Conservation (phyloP, 2,113 vertebrate species). For the Centropristis striata region DNA sequence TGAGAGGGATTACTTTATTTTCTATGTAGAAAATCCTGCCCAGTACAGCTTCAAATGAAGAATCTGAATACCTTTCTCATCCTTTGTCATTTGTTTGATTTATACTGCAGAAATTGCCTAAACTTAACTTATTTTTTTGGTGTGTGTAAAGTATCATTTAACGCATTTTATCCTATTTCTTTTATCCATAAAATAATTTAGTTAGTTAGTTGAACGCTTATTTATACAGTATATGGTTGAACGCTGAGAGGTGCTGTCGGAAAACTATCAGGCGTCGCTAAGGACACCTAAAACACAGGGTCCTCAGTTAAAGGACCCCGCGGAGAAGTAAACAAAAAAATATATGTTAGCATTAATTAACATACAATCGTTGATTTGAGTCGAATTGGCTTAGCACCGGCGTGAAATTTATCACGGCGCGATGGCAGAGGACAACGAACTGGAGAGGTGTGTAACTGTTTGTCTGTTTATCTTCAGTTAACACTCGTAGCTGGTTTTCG, state of each 20-base stretch:
- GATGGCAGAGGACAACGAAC: constrained; percentile 80
- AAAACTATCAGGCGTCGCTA: constrained; percentile 43
- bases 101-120: not conserved
- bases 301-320: constrained; percentile 65
- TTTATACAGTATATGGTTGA: too few species aligned
- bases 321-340: constrained; percentile 64
- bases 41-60: too few species aligned
- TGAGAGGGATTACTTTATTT: too few species aligned
- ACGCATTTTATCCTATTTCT: not conserved
- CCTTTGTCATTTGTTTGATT: not conserved
- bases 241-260: too few species aligned
- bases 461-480: not conserved
- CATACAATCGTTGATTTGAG: not conserved
- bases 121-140: too few species aligned
- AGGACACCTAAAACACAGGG: constrained; percentile 38
- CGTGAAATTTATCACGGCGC: not conserved
- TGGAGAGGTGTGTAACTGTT: constrained; percentile 77
- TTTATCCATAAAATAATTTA: not conserved
- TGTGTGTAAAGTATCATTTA: too few species aligned
- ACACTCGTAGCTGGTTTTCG: rapidly evolving
- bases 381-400: not conserved
- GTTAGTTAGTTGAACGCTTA: not conserved
- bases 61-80: too few species aligned
- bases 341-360: constrained; percentile 19
- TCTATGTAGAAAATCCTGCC: too few species aligned